Evolutionary conservation across 2,888 invertebrate genomes (phyloP), one percentile per base, ranked within the genome.

Genomic region (Drosophila leonis): DNA sequence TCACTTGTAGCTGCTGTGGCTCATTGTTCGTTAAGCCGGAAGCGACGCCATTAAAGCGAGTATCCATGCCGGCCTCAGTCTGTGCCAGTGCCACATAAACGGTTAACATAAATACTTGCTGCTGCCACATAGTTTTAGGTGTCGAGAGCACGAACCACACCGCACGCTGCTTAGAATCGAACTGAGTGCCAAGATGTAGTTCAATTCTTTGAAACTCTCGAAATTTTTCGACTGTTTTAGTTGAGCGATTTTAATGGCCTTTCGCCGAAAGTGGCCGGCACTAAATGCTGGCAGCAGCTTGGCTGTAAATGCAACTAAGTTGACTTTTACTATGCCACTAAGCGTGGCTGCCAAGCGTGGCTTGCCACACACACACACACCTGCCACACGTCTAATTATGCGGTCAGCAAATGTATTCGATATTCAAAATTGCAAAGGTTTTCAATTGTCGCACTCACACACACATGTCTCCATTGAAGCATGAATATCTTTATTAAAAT

Each of bases 211-310:
- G 13, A 65, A 68, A 35, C 66, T 63, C 63, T 88, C 80, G 74
- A 82, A 72, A 79, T 86, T 90, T 66, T 91, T 90, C 88, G 76
- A 79, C 71, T 65, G 90, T 76, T 73, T 76, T 81, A 88, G 71
- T 83, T 82, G 80, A 90, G 63, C 72, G 88, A 83, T 75, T 88
- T 88, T 78, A 65, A 82, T 62, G 74, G 80, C 80, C 85, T 88
- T 90, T 84, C 85, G 78, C 73, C 79, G 78, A 80, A 81, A 75
- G 84, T 75, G 73, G 81, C 64, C 76, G 76, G 66, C 67, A 33
- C 65, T 62, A 54, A 68, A 56, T 60, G 42, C 33, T 54, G 62
- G 62, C 76, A 51, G 37, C 60, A 48, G 33, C 46, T 49, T 29
- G 61, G 37, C 27, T 59, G 62, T 49, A 71, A 75, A 66, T 80